Base-by-base conservation (phyloP, 2,797 vertebrate species). In the Buphagus erythrorhynchus region DNA sequence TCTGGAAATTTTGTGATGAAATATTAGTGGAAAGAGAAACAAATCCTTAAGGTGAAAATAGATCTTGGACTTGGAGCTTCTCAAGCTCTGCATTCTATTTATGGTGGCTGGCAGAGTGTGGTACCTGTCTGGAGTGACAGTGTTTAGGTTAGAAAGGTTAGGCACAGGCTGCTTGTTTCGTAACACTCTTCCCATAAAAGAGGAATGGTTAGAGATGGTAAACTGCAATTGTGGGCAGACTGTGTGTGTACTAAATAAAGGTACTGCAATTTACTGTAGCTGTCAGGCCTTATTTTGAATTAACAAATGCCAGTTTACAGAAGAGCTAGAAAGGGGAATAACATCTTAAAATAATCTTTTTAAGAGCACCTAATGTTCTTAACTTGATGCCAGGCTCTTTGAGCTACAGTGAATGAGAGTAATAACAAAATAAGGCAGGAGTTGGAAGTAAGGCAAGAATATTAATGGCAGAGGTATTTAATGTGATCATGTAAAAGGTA, bases 341-440 rank as follows among this genome's bases (percentile, higher is more conserved):
- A 79, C 77, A 87, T 69, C 85, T 82, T 91, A 91, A 96, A 95
- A 92, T 72, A 90, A 86, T 74, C 15, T 69, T 91, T 94, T 90
- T 62, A 75, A 90, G 69, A 86, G 69, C 58, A 91, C 86, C 69
- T 91, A 26, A 72, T 88, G 94, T 95, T 96, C 94, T 94, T 90
- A 86, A 59, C 54, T 71, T 77, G 52, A 57, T 91, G 75, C n/a
- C 82, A 91, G 54, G 20, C 68, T 88, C 66, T 62, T 55, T 49
- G 28, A 93, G 40, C 18, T 86, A 46, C 38, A 65, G 13, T 67
- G 25, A 81, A 83, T 72, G 73, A 83, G 22, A 69, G 46, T 51
- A 83, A 71, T 76, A 84, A 54, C 66, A 35, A 85, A 79, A 21
- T 43, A 75, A 86, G 43, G 16, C 48, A 28, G 42, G 51, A 81